phyloP scores from a whole-genome alignment of 2,113 vertebrate genomes.

The Cettia cetti region DNA sequence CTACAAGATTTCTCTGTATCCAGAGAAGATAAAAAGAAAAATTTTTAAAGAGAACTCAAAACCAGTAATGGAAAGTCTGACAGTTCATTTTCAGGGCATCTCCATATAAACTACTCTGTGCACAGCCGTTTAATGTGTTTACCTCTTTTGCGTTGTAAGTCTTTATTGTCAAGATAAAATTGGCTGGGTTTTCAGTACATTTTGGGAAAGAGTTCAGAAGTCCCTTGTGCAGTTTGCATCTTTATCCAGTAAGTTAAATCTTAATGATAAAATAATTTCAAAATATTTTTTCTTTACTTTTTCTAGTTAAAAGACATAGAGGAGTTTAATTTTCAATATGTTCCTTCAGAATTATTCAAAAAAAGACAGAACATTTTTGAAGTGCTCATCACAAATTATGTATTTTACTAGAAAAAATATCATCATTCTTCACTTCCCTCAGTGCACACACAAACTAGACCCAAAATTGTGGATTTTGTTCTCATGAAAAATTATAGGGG shows the following conservation, averaged over 20 bases:
- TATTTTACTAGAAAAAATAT: neutral
- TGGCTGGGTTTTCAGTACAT: neutral
- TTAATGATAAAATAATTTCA: neutral
- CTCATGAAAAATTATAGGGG: neutral
- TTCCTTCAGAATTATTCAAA: neutral
- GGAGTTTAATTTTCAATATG: neutral
- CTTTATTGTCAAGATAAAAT: neutral
- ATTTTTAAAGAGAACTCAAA: neutral
- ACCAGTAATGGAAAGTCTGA: neutral
- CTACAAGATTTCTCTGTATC: neutral
- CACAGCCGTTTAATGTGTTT: neutral
- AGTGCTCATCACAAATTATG: neutral
- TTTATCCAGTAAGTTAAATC: neutral
- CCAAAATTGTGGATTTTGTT: neutral
- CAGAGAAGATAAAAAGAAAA: neutral
- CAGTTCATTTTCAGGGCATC: neutral
- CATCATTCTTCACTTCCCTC: accelerated
- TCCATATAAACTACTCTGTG: neutral
- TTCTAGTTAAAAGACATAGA: neutral
- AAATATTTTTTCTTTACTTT: neutral
- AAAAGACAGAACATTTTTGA: neutral
- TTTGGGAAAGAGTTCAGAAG: neutral
- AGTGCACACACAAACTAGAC: neutral
- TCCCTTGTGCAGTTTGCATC: neutral
- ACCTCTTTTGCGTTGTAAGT: neutral